Evolutionary conservation across 2,797 vertebrate genomes (phyloP).

Genomic region (Psittacula echo): DNA sequence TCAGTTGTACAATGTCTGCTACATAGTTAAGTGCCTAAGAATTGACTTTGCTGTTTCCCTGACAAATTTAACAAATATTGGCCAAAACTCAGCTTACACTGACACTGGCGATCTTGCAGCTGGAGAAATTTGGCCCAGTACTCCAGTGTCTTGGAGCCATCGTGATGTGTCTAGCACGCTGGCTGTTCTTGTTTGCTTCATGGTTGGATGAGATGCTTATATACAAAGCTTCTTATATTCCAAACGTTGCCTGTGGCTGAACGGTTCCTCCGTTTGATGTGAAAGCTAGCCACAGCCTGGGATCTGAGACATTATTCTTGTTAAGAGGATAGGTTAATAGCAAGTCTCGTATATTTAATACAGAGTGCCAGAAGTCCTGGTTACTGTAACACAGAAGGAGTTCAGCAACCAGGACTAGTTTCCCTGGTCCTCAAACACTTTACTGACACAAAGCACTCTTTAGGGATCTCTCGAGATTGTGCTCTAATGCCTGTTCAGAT

Average conservation of each 20-base stretch:
- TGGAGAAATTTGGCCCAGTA: not conserved
- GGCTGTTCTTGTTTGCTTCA: not conserved
- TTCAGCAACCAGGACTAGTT: not conserved
- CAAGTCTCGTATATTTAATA: not conserved
- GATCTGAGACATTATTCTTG: not conserved
- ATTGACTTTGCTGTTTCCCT: slow-evolving; percentile 4
- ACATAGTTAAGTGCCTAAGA: not conserved
- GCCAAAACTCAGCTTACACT: not conserved
- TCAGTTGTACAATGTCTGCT: not conserved
- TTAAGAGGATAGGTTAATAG: not conserved
- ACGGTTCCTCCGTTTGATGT: not conserved
- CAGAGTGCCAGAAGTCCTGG: not conserved
- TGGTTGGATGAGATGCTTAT: not conserved
- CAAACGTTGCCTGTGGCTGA: not conserved
- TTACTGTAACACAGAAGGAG: not conserved
- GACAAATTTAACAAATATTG: slow-evolving; percentile 5
- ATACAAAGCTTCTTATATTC: slow-evolving; percentile 1
- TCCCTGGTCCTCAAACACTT: not conserved
- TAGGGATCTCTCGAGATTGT: not conserved
- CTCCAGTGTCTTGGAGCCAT: not conserved
- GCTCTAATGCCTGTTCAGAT: not conserved
- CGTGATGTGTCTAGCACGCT: fast-evolving
- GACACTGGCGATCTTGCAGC: slow-evolving; percentile 12
- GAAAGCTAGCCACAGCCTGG: not conserved
- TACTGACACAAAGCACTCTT: not conserved